Conservation (phyloP, 2,113 vertebrate genomes). For the Ginglymostoma cirratum region DNA sequence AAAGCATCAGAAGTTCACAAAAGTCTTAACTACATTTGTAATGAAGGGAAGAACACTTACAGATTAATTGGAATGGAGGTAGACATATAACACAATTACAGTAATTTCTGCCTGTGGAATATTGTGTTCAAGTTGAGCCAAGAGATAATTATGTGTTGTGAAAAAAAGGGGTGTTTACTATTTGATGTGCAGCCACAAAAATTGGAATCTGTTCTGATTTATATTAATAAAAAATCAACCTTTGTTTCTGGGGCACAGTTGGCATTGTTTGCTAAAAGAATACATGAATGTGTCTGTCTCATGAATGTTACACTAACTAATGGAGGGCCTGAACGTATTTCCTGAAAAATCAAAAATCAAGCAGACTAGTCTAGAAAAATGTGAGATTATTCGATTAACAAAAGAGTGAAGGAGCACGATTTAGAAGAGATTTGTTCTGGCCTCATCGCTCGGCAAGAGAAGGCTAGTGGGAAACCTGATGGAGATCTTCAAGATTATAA, state of each 20-base stretch:
- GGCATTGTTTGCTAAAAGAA: background rate
- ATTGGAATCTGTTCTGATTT: background rate
- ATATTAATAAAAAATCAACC: background rate
- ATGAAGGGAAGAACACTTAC: background rate
- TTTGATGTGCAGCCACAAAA: background rate
- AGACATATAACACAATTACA: constrained; percentile 15
- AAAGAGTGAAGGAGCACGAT: background rate
- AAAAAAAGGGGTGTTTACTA: background rate
- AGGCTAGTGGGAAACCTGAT: background rate
- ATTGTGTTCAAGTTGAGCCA: background rate
- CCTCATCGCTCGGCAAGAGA: background rate
- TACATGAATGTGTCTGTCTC: too few species aligned
- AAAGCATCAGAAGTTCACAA: background rate
- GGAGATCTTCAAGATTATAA: background rate
- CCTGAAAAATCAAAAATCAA: background rate
- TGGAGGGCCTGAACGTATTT: background rate
- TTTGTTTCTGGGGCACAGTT: background rate
- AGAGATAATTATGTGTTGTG: background rate
- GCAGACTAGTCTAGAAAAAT: background rate
- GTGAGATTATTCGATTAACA: background rate
- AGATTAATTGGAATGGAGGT: constrained; percentile 32
- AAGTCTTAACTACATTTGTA: background rate
- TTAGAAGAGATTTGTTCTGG: background rate
- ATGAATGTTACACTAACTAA: background rate
- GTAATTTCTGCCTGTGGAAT: constrained; percentile 9